phyloP scores from a whole-genome alignment of 2,113 vertebrate species.

The Gavia stellata region DNA sequence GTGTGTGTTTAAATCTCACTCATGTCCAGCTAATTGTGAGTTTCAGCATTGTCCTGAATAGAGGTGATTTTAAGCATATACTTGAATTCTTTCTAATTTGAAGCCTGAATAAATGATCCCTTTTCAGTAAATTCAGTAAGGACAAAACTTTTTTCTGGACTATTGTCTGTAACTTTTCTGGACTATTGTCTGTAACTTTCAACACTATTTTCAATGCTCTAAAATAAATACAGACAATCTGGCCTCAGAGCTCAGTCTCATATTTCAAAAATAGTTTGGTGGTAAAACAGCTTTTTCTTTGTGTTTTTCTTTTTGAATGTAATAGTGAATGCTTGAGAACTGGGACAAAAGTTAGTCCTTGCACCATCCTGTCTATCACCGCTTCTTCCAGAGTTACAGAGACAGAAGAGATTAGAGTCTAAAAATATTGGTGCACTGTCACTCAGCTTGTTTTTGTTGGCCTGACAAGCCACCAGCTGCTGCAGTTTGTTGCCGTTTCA shows the following conservation, averaged over 20 bases:
- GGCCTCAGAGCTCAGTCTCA: neutral
- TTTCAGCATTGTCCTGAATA: neutral
- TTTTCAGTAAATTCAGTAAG: neutral
- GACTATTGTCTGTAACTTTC: neutral
- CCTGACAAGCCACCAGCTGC: neutral
- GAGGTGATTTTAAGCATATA: neutral
- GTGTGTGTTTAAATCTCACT: neutral
- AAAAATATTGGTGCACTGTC: neutral
- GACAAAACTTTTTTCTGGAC: neutral
- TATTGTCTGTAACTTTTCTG: neutral
- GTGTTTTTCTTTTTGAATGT: neutral
- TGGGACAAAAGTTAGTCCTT: slow-evolving; percentile 7
- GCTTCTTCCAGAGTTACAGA: neutral
- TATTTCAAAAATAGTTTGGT: neutral
- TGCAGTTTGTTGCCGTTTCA: neutral
- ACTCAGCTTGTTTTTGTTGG: slow-evolving; percentile 12
- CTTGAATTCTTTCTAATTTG: neutral
- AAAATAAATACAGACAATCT: neutral
- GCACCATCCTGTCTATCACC: neutral
- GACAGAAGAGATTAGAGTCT: neutral
- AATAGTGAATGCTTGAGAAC: neutral
- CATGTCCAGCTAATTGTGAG: neutral
- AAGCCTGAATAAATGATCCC: neutral
- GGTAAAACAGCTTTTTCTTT: neutral
- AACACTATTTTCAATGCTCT: neutral